phyloP scores from a whole-genome alignment of 2,113 vertebrate genomes.

The Zapus hudsonius region DNA sequence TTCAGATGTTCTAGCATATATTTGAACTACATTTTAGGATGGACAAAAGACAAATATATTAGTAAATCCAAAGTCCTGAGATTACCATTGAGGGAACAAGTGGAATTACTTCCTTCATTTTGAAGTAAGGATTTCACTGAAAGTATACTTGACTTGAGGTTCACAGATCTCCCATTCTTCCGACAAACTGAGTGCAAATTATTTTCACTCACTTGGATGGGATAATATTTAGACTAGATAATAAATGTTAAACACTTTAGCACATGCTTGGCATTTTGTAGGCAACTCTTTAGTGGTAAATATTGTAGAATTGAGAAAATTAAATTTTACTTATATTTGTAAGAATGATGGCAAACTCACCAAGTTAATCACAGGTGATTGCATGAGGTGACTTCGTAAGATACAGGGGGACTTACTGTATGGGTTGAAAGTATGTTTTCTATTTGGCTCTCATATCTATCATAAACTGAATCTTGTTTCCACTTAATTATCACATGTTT shows the following conservation, averaged over 20 bases:
- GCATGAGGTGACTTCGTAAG: neutral
- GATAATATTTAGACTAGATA: neutral
- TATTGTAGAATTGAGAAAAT: neutral
- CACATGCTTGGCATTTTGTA: neutral
- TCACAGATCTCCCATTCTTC: neutral
- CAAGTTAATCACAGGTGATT: neutral
- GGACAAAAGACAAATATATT: neutral
- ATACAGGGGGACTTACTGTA: neutral
- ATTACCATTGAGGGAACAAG: neutral
- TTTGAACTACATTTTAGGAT: neutral
- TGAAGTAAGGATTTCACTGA: neutral
- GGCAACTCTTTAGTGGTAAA: conserved; percentile 2
- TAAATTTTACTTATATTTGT: neutral
- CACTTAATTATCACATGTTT: conserved; percentile 1
- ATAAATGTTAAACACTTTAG: neutral
- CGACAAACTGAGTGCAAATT: neutral
- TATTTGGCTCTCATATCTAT: neutral
- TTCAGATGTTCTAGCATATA: neutral
- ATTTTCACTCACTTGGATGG: neutral
- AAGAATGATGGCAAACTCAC: neutral
- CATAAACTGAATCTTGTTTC: neutral
- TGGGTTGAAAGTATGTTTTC: neutral
- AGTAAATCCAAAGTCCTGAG: neutral
- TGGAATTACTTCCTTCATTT: neutral
- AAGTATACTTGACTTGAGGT: neutral